Base-by-base conservation (phyloP, 2,888 invertebrate genomes). In the Diarsia dahlii region DNA sequence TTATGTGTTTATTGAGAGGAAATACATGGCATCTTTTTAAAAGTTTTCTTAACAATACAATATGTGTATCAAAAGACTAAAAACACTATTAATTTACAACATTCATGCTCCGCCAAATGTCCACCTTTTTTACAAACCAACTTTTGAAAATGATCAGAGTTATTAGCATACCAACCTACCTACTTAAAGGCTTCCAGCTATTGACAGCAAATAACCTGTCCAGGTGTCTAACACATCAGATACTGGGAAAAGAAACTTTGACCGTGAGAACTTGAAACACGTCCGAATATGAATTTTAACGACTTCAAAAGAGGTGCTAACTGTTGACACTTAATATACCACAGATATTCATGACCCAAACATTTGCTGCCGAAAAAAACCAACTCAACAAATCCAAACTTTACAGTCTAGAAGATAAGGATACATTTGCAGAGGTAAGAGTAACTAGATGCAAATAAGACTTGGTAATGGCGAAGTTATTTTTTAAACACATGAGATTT, bases 241-340 rank as follows among this genome's bases (percentile, higher is more conserved):
- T 86, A 87, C 88, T 81, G 62, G 66, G 86, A 89, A 84, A 74
- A 80, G 78, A 81, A 79, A 79, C 82, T 79, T 78, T 83, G 81
- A 79, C 84, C 88, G 89, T 89, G 89, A 86, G 89, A 89, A 89
- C 82, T 80, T 69, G 52, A 85, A 80, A 84, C 78, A 80, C 77
- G 83, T 82, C 79, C 66, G 81, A 89, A 90, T 89, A 88, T 84
- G 86, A 89, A 89, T 89, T 80, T 89, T 87, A 86, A 89, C 82
- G 89, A 89, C 84, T 84, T 82, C 84, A 84, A 86, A 86, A 87
- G 84, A 90, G 82, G 90, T 87, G 89, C 87, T 90, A 90, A 89
- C 86, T 82, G 89, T 86, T 89, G 86, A 86, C 89, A 89, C 89
- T 85, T 88, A 86, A 89, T 86, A 88, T 84, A 84, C 84, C 87